Conservation (phyloP, 2,888 invertebrate species). For the Ctenicera cuprea region DNA sequence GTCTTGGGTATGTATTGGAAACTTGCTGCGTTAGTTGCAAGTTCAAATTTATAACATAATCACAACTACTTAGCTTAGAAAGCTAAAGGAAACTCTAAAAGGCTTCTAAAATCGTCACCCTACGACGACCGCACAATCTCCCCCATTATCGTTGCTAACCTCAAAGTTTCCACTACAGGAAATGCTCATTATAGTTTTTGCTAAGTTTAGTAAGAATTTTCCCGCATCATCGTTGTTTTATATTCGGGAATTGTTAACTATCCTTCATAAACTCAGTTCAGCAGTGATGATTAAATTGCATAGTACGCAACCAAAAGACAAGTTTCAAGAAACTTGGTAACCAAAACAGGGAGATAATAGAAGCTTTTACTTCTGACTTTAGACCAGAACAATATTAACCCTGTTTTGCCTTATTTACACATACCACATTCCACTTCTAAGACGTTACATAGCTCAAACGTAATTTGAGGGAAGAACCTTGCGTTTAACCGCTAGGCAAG, state of each 20-base stretch:
- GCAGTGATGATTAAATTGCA: constrained; percentile 38
- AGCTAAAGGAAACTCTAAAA: constrained; percentile 10
- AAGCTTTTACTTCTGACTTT: constrained; percentile 36
- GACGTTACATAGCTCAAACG: constrained; percentile 32
- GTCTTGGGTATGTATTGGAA: too few species aligned
- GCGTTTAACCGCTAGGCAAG: constrained; percentile 21
- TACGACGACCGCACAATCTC: constrained; percentile 14
- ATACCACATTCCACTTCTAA: constrained; percentile 38
- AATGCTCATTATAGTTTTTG: constrained; percentile 32
- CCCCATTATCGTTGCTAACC: constrained; percentile 30
- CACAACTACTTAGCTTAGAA: constrained; percentile 11
- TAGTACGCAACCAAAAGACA: background rate
- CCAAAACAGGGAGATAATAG: constrained; percentile 31
- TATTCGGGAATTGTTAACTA: constrained; percentile 17
- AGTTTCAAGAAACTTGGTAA: constrained; percentile 8
- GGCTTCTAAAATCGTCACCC: constrained; percentile 18
- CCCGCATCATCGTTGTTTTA: constrained; percentile 14
- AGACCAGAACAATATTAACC: constrained; percentile 37
- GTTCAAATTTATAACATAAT: background rate
- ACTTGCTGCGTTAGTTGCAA: too few species aligned
- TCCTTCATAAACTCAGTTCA: constrained; percentile 11
- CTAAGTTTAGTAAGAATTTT: constrained; percentile 17
- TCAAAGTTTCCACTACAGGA: constrained; percentile 31
- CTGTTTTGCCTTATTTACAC: constrained; percentile 43
- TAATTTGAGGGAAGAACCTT: constrained; percentile 32